phyloP scores from a whole-genome alignment of 2,888 invertebrate genomes.

The Caenorhabditis afra region DNA sequence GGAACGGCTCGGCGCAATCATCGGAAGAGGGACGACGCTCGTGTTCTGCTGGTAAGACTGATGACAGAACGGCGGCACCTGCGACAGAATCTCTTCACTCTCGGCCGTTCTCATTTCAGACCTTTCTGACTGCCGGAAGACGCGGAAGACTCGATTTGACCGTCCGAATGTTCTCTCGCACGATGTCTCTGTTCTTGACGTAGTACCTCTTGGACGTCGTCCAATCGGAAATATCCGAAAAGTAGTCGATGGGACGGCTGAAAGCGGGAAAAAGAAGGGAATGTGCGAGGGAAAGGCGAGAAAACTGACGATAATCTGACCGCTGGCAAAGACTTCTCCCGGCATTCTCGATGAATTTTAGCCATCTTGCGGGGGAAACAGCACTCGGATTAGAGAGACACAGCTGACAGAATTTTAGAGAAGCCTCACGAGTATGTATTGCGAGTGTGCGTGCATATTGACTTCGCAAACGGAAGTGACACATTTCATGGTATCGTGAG shows the following conservation, averaged over 20 bases:
- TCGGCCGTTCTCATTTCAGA: background rate
- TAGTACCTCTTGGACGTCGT: constrained; percentile 54
- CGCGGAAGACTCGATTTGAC: constrained; percentile 60
- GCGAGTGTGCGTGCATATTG: constrained; percentile 6
- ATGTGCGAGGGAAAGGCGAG: background rate
- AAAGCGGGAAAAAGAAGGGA: background rate
- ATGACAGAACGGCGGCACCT: constrained; percentile 63
- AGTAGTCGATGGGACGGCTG: constrained; percentile 44
- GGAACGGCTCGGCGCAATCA: constrained; percentile 42
- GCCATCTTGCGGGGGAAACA: constrained; percentile 37
- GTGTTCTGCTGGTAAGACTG: constrained; percentile 62
- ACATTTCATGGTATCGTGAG: constrained; percentile 39
- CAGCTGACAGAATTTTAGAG: constrained; percentile 31
- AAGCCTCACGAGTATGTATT: constrained; percentile 31
- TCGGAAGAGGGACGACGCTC: constrained; percentile 53
- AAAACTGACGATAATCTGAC: constrained; percentile 49
- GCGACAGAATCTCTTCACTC: background rate
- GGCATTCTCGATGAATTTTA: constrained; percentile 57
- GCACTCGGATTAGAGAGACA: constrained; percentile 29
- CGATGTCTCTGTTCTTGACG: constrained; percentile 60
- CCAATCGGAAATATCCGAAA: constrained; percentile 51
- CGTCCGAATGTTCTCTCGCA: constrained; percentile 63
- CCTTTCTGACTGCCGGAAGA: constrained; percentile 44
- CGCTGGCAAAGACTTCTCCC: constrained; percentile 58
- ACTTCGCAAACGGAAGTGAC: constrained; percentile 26